These are phyloP conservation scores for Macrostomum cliftonense DNA, from an alignment of 2,888 invertebrate species.

Conservation along the genomic window DNA sequence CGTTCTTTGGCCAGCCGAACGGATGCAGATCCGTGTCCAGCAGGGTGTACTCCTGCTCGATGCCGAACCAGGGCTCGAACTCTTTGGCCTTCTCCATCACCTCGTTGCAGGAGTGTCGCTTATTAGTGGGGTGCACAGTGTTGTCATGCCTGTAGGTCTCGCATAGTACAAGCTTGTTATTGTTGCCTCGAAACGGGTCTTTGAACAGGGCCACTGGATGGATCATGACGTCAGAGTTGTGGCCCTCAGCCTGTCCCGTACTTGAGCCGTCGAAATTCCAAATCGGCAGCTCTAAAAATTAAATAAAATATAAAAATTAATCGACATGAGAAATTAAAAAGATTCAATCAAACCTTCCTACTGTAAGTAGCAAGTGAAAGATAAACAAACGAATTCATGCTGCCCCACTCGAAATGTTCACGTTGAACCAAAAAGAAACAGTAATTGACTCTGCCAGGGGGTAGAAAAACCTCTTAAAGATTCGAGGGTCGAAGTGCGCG, in stretches of 20 bases:
- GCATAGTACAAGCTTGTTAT: constrained; percentile 71
- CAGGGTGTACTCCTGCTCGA: constrained; percentile 44
- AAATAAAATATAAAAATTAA: too few species aligned
- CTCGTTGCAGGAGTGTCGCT: constrained; percentile 1
- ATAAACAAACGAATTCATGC: too few species aligned
- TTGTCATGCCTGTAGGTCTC: constrained; percentile 61
- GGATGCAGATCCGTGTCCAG: constrained; percentile 37
- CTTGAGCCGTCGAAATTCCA: constrained; percentile 42
- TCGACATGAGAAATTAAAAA: too few species aligned
- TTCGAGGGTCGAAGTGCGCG: too few species aligned
- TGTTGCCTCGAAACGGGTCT: constrained; percentile 75
- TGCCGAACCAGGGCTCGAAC: constrained; percentile 41
- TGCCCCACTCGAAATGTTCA: too few species aligned
- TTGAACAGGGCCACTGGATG: constrained; percentile 76
- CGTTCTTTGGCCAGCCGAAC: constrained; percentile 35
- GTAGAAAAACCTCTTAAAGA: too few species aligned
- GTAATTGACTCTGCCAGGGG: too few species aligned
- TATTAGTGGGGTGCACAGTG: neutral
- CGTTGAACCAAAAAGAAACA: too few species aligned
- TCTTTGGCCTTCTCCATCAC: constrained; percentile 5
- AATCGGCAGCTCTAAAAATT: constrained; percentile 34
- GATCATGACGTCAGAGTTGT: constrained; percentile 58
- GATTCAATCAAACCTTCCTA: too few species aligned
- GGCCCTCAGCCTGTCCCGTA: constrained; percentile 39
- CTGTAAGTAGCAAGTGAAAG: too few species aligned